Percentiles rank a stretch among this genome's conserved stretches.
Evolutionary conservation across 2,888 invertebrate genomes (phyloP).

Genomic region (Ormyrus thymus): DNA sequence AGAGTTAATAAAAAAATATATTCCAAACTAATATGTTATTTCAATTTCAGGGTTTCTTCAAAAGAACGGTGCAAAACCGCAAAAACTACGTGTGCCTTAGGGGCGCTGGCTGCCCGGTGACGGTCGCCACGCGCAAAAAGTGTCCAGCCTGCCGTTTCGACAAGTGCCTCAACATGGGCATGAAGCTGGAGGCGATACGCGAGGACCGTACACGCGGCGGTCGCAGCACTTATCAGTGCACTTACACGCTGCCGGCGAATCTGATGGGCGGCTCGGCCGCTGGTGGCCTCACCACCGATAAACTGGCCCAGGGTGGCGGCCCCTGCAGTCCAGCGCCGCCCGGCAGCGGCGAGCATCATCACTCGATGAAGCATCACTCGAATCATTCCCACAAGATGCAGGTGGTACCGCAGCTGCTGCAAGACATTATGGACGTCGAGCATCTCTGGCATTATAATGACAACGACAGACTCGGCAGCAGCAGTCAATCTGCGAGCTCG

Average conservation of each 20-base stretch:
- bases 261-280: constrained; percentile 76
- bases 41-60: constrained; percentile 88
- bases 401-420: constrained; percentile 72
- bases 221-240: constrained; percentile 96
- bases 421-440: constrained; percentile 98
- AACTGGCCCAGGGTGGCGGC: constrained; percentile 65
- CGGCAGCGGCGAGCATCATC: constrained; percentile 70
- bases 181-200: constrained; percentile 97
- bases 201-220: constrained; percentile 97
- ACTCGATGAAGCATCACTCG: constrained; percentile 70
- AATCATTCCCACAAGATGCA: constrained; percentile 72
- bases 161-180: constrained; percentile 95
- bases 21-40: no score
- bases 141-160: constrained; percentile 98
- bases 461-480: constrained; percentile 82
- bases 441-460: constrained; percentile 96
- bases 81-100: constrained; percentile 96
- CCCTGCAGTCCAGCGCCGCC: constrained; percentile 72
- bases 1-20: no score
- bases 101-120: constrained; percentile 93
- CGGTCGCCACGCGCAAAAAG: constrained; percentile 94
- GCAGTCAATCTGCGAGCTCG: constrained; percentile 74
- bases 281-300: constrained; percentile 74
- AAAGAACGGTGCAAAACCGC: constrained; percentile 97
- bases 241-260: constrained; percentile 87